Evolutionary conservation across 2,797 vertebrate species (phyloP), one percentile per base, ranked within the genome.

Genomic region (Ptychobarbus kaznakovi): DNA sequence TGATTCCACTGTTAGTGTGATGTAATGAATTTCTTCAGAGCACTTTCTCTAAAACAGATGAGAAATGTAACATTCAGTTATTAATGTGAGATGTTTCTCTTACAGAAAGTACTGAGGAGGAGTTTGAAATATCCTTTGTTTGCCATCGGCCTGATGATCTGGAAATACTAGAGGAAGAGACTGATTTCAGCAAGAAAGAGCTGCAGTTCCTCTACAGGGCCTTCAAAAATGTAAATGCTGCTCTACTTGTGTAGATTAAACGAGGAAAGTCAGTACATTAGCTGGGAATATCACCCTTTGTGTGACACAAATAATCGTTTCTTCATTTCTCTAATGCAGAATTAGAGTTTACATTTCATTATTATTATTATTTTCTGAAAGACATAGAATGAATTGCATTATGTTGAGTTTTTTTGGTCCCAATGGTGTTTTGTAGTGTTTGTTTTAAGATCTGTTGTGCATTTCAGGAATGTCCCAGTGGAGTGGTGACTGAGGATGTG

Each of bases 151-250:
- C 98, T 0, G 97, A 99, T 89, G 96, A 97, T 10, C 95, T 99
- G 89, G 96, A 98, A 80, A 95, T 94, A 81, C 95, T 99, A 2
- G 95, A 97, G 61, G 95, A 97, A 86, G 96, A 97, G 93, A 98
- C 96, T 92, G 97, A 95, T 90, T 99, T 99, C 95, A 98, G 93
- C 56, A 97, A 96, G 93, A 97, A 96, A 88, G 98, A 99, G 94
- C 94, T 99, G 87, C 97, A 99, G 92, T 96, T 99, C 90, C 96
- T 99, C 84, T 99, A 99, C 91, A 93, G 97, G 77, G 97, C 97
- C 87, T 99, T 99, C 95, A 99, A 99, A 94, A 98, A 97, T 0
- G 98, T 95, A 87, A 93, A 38, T 15, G 32, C 38, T 76, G 9
- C 74, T 56, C 32, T 56, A 8, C 11, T 6, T 3, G 6, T 0